Percentiles rank a stretch among this genome's conserved stretches.
Evolutionary conservation across 2,113 vertebrate genomes (phyloP).

Genomic region (Atrichornis clamosus): DNA sequence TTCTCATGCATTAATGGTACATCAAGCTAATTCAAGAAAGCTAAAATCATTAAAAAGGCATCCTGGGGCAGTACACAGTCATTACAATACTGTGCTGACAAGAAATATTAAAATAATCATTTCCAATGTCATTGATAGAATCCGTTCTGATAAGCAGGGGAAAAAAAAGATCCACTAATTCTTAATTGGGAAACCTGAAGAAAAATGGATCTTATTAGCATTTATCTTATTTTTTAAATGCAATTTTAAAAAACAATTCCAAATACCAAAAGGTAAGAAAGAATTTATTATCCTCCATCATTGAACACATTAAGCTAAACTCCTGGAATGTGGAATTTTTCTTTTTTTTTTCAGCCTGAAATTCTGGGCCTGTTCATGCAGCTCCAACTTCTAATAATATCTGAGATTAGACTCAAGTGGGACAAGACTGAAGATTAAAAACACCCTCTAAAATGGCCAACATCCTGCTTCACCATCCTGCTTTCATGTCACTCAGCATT

Average conservation of each 20-base stretch:
- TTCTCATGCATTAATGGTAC: conserved; percentile 72
- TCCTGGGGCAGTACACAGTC: conserved; percentile 72
- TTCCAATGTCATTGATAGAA: conserved; percentile 70
- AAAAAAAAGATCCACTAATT: neutral
- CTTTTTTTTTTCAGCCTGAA: neutral
- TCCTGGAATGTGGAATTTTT: neutral
- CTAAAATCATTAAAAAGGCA: conserved; percentile 63
- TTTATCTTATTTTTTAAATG: neutral
- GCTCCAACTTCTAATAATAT: neutral
- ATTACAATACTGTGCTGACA: conserved; percentile 37
- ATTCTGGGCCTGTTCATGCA: neutral
- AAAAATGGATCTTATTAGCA: neutral
- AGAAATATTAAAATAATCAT: conserved; percentile 72
- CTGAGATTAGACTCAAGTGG: neutral
- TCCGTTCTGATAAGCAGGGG: conserved; percentile 16
- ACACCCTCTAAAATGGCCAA: neutral
- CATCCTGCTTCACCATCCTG: neutral
- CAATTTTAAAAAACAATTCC: neutral
- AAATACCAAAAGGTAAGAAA: neutral
- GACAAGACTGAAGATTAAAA: neutral
- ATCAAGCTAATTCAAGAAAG: conserved; percentile 73
- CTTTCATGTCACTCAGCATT: neutral
- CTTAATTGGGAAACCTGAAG: neutral
- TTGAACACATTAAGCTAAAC: neutral
- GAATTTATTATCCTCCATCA: accelerated